Evolutionary conservation across 2,797 vertebrate species (phyloP), one percentile per base, ranked within the genome.

Genomic region (Geotrypetes seraphini): DNA sequence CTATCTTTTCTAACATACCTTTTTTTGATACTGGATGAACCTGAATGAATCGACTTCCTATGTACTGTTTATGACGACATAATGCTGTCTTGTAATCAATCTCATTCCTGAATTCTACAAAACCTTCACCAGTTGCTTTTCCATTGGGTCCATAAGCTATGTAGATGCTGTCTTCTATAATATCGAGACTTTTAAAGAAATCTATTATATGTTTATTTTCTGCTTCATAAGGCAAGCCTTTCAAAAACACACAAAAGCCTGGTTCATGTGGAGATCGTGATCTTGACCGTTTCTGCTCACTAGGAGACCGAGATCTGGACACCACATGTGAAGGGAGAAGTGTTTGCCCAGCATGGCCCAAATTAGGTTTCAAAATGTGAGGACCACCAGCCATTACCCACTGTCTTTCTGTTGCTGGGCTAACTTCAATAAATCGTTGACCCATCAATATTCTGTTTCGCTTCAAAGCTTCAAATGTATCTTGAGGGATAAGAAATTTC

Each of bases 31-130:
- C 92, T 10, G 92, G 92, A 55, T 96, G 96, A 35, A 99, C 96
- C 45, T 97, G 96, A 59, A 97, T 97, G 55, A 99, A 99, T 18
- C 96, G 89, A 57, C 82, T 91, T 28, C 96, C 96, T 88, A 99
- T 97, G 53, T 97, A 99, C 37, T 97, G 96, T 81, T 97, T 97
- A 66, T 99, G 96, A 57, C 89, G 88, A 46, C 88, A 88, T 4
- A 99, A 71, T 39, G 94, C 96, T 46, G 78, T 74, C 65, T 97
- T 97, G 63, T 95, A 88, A 53, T 99, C 92, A 46, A 83, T 72
- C 63, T 97, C 92, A 33, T 88, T 85, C 66, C 89, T 88, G 44
- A 99, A 97, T 54, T 99, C 94, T 7, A 97, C 86, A 63, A 99
- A 99, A 17, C 94, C 96, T 69, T 97, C 93, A 45, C 96, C 96